phyloP scores from a whole-genome alignment of 2,888 invertebrate genomes.

The Nymphalis urticae region DNA sequence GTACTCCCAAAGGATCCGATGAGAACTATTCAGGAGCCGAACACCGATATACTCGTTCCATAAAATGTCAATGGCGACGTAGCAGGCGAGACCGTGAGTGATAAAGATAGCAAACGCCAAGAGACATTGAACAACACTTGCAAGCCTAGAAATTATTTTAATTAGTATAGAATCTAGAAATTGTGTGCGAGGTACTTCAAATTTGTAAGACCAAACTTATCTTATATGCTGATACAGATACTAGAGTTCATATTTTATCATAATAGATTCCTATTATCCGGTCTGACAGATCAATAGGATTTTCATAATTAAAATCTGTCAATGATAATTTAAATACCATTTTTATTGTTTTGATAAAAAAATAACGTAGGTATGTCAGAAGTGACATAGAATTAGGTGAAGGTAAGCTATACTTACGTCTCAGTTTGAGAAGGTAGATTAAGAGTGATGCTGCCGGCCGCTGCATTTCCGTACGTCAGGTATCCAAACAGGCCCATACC shows the following conservation, averaged over 20 bases:
- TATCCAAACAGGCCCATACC: constrained; percentile 96
- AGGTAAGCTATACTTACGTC: constrained; percentile 74
- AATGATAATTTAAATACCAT: no score
- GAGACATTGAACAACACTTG: constrained; percentile 87
- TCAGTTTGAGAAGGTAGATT: constrained; percentile 86
- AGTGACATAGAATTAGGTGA: neutral
- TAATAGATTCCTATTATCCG: no score
- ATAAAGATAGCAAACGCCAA: constrained; percentile 92
- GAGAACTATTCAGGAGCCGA: constrained; percentile 83
- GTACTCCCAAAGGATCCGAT: constrained; percentile 87
- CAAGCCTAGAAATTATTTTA: constrained; percentile 74
- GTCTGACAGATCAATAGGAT: no score
- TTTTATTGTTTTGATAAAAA: no score
- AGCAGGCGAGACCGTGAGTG: constrained; percentile 96
- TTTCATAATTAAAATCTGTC: no score
- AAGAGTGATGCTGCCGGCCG: constrained; percentile 92
- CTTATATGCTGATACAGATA: no score
- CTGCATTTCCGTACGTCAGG: constrained; percentile 87
- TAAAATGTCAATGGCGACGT: constrained; percentile 96
- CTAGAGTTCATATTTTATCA: no score
- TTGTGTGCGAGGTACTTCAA: no score
- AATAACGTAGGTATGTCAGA: no score
- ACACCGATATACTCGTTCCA: constrained; percentile 88
- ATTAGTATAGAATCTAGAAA: neutral
- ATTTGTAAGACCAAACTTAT: no score